Percentiles rank a stretch among this genome's conserved stretches.
Evolutionary conservation across 2,113 vertebrate genomes (phyloP).

Genomic region (Plecturocebus donacophilus): DNA sequence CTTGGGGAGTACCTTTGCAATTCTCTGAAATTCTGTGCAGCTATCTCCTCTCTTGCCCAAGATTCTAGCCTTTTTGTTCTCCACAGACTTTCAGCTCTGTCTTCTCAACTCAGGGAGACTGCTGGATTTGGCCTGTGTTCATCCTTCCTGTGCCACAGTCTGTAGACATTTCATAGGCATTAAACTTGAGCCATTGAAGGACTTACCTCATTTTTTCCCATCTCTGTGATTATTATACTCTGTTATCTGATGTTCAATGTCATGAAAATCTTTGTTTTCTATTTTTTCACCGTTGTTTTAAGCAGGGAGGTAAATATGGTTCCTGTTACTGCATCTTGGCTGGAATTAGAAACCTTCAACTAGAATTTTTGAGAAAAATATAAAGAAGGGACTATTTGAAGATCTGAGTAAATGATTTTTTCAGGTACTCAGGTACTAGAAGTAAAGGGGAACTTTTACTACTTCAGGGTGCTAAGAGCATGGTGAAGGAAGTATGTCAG

Average conservation of each 20-base stretch:
- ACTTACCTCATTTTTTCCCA: not conserved
- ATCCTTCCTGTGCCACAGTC: not conserved
- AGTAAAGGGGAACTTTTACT: not conserved
- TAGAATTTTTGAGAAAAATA: conserved; percentile 36
- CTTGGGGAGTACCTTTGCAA: not conserved
- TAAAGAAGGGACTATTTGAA: not conserved
- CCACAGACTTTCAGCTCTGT: not conserved
- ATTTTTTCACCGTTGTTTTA: not conserved
- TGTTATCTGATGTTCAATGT: not conserved
- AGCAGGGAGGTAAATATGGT: not conserved
- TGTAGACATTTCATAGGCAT: not conserved
- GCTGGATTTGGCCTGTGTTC: not conserved
- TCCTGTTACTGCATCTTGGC: not conserved
- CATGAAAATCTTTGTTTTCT: not conserved
- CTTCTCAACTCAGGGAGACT: not conserved
- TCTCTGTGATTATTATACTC: not conserved
- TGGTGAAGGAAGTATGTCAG: not conserved
- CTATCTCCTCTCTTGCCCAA: not conserved
- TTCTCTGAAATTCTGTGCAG: not conserved
- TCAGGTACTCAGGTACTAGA: not conserved
- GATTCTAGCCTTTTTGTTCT: not conserved
- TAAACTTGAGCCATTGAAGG: not conserved
- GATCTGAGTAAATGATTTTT: not conserved
- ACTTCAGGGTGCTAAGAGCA: not conserved
- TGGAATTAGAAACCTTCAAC: not conserved